Percentiles rank a stretch among this genome's conserved stretches.
Evolutionary conservation across 30 jellyfish, hydroid and myxozoan genomes (phyloP).

Genomic region (Aurelia sp.): DNA sequence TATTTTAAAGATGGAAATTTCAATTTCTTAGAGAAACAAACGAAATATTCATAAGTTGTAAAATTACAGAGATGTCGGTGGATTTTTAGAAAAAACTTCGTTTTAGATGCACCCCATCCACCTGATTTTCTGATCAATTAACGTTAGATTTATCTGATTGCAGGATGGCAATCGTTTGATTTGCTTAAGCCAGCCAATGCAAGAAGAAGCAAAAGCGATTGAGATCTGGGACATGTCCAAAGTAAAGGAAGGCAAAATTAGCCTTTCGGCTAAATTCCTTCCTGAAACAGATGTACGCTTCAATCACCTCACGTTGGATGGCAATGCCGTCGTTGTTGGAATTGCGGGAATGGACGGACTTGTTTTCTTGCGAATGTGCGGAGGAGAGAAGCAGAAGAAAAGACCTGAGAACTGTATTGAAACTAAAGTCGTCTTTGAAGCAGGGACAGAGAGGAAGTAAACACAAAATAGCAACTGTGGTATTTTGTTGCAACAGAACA

Average conservation of each 20-base stretch:
- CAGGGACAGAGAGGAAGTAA: not conserved
- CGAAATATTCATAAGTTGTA: no score
- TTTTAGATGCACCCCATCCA: no score
- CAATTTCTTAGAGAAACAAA: no score
- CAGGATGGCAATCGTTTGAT: slow-evolving; percentile 55
- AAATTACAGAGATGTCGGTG: no score
- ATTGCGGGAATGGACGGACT: slow-evolving; percentile 58
- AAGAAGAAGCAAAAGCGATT: slow-evolving; percentile 44
- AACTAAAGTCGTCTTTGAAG: slow-evolving; percentile 12
- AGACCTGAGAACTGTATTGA: slow-evolving; percentile 41
- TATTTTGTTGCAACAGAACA: no score
- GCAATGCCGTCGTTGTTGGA: slow-evolving; percentile 44
- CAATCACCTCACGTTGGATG: slow-evolving; percentile 50
- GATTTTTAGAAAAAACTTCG: no score
- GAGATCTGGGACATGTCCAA: slow-evolving; percentile 69
- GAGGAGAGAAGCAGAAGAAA: slow-evolving; percentile 36
- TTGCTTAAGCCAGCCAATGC: slow-evolving; percentile 38
- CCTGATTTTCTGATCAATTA: no score
- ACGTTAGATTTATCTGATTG: no score
- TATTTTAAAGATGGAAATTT: no score
- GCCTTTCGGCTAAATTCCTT: slow-evolving; percentile 13
- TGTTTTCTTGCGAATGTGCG: slow-evolving; percentile 64
- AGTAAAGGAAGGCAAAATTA: slow-evolving; percentile 40
- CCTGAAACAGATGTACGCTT: slow-evolving; percentile 87
- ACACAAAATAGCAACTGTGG: no score